Base-by-base conservation (phyloP, 2,888 invertebrate species). In the Pedicia rivosa region DNA sequence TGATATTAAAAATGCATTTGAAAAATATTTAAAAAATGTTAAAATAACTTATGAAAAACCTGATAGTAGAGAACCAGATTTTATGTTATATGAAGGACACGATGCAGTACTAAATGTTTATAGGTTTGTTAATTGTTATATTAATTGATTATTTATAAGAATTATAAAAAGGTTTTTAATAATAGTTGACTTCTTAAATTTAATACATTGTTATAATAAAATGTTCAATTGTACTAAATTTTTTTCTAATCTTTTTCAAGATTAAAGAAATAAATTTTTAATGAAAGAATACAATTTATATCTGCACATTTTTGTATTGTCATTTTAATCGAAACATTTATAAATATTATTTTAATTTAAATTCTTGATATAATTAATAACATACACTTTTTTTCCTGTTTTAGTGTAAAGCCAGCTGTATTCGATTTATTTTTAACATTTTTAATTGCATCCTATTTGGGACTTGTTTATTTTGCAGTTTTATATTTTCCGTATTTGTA, bases 361-460 rank as follows among this genome's bases (percentile, higher is more conserved):
- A n/a, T n/a, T n/a, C n/a, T n/a, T n/a, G n/a, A n/a, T n/a, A n/a
- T n/a, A n/a, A n/a, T n/a, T n/a, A n/a, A n/a, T n/a, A n/a, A n/a
- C n/a, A n/a, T n/a, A n/a, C n/a, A n/a, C n/a, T 45, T 38, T 45
- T 47, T 48, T 48, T 46, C 50, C 43, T 41, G 42, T 73, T 75
- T 48, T 70, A 87, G 90, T 58, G 94, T 95, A 5, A 97, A 97
- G 57, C 97, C 97, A 43, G 97, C 97, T 8, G 79, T 95, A 39
- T 97, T 97, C 65, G 97, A 98, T 68, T 74, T 98, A 49, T 79
- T 97, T 48, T 69, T 97, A 10, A 92, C 94, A 2, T 59, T 84
- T 41, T 77, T 74, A 25, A 94, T 97, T 51, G 66, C 79, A 24
- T 67, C 74, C 16, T 97, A 97, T 60, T 69, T 97, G 37, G 70